These are phyloP conservation scores for Lophotis ruficrista DNA, from an alignment of 2,113 vertebrate species.

Conservation along the genomic window DNA sequence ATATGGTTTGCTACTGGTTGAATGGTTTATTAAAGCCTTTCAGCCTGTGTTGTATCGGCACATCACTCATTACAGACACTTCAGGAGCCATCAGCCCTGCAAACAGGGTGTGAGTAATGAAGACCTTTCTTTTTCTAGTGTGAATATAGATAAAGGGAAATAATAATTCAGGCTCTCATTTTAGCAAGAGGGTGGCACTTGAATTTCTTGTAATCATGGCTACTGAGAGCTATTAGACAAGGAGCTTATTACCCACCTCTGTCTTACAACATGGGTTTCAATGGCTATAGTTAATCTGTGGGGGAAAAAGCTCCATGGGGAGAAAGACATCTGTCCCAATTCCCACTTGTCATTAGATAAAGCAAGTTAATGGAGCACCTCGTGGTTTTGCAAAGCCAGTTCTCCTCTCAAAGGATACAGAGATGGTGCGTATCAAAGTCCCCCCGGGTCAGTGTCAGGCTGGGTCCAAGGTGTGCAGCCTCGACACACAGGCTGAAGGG, in stretches of 20 bases:
- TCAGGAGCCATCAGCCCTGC: neutral
- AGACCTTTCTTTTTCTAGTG: neutral
- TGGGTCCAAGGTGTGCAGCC: neutral
- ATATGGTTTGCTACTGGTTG: neutral
- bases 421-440: neutral
- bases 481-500: accelerated
- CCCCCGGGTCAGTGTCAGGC: accelerated
- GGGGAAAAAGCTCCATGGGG: neutral
- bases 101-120: neutral
- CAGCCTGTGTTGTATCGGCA: neutral
- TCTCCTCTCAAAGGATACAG: neutral
- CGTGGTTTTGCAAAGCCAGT: neutral
- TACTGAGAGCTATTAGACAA: neutral
- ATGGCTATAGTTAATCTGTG: neutral
- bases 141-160: neutral
- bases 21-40: slow-evolving; percentile 36
- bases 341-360: neutral
- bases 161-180: neutral
- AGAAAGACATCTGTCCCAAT: neutral
- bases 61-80: neutral
- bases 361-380: neutral
- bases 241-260: neutral
- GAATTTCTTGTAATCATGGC: neutral
- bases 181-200: neutral
- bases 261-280: neutral